Conservation (phyloP, 2,888 invertebrate genomes). For the Meliscaeva auricollis region DNA sequence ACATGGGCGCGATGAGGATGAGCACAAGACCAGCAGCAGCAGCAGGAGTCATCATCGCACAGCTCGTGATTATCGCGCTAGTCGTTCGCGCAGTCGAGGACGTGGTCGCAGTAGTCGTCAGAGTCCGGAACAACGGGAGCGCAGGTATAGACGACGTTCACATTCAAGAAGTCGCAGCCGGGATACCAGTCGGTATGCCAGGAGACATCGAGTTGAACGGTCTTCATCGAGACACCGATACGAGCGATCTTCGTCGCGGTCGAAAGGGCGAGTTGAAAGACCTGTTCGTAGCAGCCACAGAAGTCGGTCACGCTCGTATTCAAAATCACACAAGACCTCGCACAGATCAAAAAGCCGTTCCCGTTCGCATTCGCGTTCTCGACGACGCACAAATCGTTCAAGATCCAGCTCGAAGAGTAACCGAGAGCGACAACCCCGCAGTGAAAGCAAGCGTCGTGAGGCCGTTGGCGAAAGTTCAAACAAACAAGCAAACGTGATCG, state of each 20-base stretch:
- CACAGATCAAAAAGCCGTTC: conserved; percentile 56
- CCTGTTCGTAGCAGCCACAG: conserved; percentile 55
- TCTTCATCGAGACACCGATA: conserved; percentile 32
- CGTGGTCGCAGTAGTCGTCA: conserved; percentile 51
- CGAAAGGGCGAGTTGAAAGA: conserved; percentile 32
- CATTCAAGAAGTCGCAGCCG: conserved; percentile 60
- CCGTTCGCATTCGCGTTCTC: conserved; percentile 71
- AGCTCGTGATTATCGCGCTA: conserved; percentile 76
- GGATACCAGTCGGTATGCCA: conserved; percentile 49
- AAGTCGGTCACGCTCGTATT: conserved; percentile 65
- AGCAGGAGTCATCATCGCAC: conserved; percentile 70
- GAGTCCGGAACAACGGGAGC: conserved; percentile 22
- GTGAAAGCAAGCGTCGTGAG: conserved; percentile 52
- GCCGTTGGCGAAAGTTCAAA: conserved; percentile 32
- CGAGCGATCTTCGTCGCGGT: conserved; percentile 58
- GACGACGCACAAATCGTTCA: conserved; percentile 61
- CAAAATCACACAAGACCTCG: conserved; percentile 25
- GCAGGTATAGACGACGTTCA: conserved; percentile 42
- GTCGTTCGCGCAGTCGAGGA: conserved; percentile 78
- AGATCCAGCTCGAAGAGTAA: conserved; percentile 41
- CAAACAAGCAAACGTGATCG: conserved; percentile 62
- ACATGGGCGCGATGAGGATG: conserved; percentile 74
- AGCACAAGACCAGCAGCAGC: conserved; percentile 58
- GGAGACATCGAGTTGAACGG: conserved; percentile 54
- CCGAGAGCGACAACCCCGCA: conserved; percentile 27